These are phyloP conservation scores for Condylostylus longicornis DNA, from an alignment of 1,140 invertebrate genomes.

Conservation along the genomic window DNA sequence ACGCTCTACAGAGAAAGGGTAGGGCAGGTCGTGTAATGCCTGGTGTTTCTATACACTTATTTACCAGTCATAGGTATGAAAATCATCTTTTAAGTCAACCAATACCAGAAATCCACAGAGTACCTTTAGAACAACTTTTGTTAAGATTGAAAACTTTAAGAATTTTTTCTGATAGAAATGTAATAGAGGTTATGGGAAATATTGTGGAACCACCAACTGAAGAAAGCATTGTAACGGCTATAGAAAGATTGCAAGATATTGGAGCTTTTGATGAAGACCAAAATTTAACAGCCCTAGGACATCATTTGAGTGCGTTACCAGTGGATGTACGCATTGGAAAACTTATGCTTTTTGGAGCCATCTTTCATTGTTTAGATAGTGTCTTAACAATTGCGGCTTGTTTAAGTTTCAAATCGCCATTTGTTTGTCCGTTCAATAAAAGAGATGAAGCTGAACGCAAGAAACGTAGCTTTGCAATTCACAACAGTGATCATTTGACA, in stretches of 20 bases:
- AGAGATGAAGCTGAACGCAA: conserved; percentile 51
- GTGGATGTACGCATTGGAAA: conserved; percentile 83
- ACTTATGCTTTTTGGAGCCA: conserved; percentile 77
- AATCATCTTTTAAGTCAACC: conserved; percentile 48
- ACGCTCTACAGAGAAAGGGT: conserved; percentile 66
- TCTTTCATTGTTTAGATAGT: conserved; percentile 87
- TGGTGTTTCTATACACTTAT: conserved; percentile 70
- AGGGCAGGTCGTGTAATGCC: conserved; percentile 76
- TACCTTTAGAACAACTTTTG: conserved; percentile 73
- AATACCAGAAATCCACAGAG: conserved; percentile 69
- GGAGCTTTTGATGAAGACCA: conserved; percentile 69
- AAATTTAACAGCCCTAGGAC: conserved; percentile 74
- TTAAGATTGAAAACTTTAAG: conserved; percentile 77
- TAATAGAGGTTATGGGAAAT: conserved; percentile 48
- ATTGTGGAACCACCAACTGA: conserved; percentile 67
- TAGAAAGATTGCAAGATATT: conserved; percentile 62
- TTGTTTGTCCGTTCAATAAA: conserved; percentile 60
- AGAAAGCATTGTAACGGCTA: conserved; percentile 60
- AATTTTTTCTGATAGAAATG: conserved; percentile 44
- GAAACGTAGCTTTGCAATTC: conserved; percentile 52
- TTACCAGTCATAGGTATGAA: conserved; percentile 53
- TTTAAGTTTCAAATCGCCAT: conserved; percentile 72
- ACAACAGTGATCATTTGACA: conserved; percentile 68
- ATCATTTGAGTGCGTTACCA: conserved; percentile 75
- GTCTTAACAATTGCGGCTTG: conserved; percentile 83